These are phyloP conservation scores for Pristionchus entomophagus DNA, from an alignment of 2,888 invertebrate species.

Conservation along the genomic window DNA sequence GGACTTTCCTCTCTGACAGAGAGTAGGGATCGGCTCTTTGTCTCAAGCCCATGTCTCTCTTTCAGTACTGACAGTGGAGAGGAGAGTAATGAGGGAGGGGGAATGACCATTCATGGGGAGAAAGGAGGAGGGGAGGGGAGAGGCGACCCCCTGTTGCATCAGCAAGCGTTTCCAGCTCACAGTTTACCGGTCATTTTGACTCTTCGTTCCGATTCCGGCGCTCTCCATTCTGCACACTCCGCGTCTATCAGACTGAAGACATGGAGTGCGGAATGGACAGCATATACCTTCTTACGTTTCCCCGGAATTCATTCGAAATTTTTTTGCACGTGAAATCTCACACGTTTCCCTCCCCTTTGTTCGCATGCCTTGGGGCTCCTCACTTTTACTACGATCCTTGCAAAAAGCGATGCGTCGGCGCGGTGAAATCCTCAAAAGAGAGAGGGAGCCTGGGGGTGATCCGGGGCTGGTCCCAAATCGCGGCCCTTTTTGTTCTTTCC, in stretches of 20 bases:
- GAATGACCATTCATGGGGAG: neutral
- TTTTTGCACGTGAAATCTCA: too few relatives aligned
- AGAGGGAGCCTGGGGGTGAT: neutral
- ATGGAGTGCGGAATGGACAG: too few relatives aligned
- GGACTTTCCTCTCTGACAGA: neutral
- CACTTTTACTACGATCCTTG: neutral
- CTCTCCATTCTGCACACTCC: too few relatives aligned
- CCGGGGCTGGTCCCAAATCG: neutral
- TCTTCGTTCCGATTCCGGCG: too few relatives aligned
- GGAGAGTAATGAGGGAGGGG: constrained; percentile 20
- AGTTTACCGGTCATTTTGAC: too few relatives aligned
- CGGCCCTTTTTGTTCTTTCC: constrained; percentile 18
- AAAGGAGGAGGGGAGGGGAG: neutral
- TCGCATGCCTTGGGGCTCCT: neutral
- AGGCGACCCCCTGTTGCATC: neutral
- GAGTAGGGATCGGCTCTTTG: neutral
- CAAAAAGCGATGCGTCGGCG: constrained; percentile 14
- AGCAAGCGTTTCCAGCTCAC: too few relatives aligned
- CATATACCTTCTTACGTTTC: too few relatives aligned
- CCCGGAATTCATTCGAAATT: too few relatives aligned
- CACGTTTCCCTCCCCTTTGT: neutral
- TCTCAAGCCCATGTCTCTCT: constrained; percentile 21
- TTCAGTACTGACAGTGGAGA: constrained; percentile 25
- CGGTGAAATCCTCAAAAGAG: neutral
- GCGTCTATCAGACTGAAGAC: too few relatives aligned